Base-by-base conservation (phyloP, 1,140 invertebrate genomes). In the Hylaeus anthracinus region DNA sequence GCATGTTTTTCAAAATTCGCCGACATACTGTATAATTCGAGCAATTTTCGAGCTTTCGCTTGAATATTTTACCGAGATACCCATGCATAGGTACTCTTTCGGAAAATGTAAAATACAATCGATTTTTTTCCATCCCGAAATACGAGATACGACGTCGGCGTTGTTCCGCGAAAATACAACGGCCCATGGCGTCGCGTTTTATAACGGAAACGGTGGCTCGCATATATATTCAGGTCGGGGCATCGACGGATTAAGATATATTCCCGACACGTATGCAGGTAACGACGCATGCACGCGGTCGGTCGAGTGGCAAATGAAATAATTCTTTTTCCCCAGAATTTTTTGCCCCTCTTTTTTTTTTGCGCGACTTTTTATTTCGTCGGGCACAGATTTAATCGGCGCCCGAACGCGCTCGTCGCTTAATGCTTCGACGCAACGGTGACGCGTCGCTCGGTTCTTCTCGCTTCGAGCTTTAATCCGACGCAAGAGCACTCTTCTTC, bases 191-290 rank as follows among this genome's bases (percentile, higher is more conserved):
- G 64, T 8, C 58, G 45, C 76, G 69, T 72, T 79, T 79, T 79
- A 79, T 48, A 79, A 79, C 69, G 69, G 60, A 37, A 72, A 64
- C 76, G 69, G 60, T 39, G 51, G n/a, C 48, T 72, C 58, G 76
- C 69, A 79, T 79, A 79, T 64, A 79, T 79, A 79, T 79, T 79
- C 76, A 79, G 69, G 39, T 56, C 48, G 76, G 39, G 14, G 58
- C 76, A 56, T 72, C 76, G 71, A 9, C 76, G 76, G 76, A 79
- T 79, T 79, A 79, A 79, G 76, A 79, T 79, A 72, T 79, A 79
- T 79, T 79, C 76, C 9, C 76, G 76, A 72, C 76, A 79, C 76
- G 76, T 79, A 79, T 79, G 76, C 76, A 55, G 76, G 76, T 79
- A 79, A 79, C 76, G 76, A 72, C 69, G 69, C 76, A 69, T 72